These are phyloP conservation scores for Ophonus ardosiacus DNA, from an alignment of 2,888 invertebrate genomes.

Conservation along the genomic window DNA sequence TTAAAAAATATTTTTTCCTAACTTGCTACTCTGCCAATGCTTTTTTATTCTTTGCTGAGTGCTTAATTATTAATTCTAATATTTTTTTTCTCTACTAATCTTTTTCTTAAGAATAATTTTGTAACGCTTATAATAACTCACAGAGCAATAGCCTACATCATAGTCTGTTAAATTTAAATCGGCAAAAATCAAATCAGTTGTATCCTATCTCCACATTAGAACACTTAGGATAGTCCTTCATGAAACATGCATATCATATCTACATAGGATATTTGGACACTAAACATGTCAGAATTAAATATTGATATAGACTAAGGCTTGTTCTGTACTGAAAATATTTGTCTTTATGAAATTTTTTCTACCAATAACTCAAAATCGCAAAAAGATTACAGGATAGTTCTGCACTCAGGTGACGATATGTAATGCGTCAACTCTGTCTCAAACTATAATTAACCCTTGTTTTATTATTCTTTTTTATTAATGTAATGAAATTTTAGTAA, in stretches of 20 bases:
- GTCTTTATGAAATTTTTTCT: too few relatives aligned
- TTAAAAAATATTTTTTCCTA: background rate
- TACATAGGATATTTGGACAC: background rate
- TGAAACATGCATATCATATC: background rate
- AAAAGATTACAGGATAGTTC: too few relatives aligned
- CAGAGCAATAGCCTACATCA: background rate
- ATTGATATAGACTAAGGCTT: background rate
- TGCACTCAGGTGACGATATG: too few relatives aligned
- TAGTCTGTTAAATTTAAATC: background rate
- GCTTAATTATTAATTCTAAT: background rate
- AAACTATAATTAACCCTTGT: too few relatives aligned
- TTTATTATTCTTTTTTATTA: too few relatives aligned
- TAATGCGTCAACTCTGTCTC: too few relatives aligned
- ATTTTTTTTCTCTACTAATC: background rate
- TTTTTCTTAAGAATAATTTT: background rate
- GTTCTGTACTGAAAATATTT: too few relatives aligned
- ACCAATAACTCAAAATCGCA: too few relatives aligned
- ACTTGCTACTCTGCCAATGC: background rate
- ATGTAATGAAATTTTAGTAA: too few relatives aligned
- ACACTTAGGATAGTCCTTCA: slow-evolving; percentile 1
- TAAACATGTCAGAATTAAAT: background rate
- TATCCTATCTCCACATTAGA: background rate
- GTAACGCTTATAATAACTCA: background rate
- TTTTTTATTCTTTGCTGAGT: background rate
- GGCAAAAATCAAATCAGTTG: background rate